phyloP scores from a whole-genome alignment of 1,140 invertebrate species.

The Homalodisca vitripennis region DNA sequence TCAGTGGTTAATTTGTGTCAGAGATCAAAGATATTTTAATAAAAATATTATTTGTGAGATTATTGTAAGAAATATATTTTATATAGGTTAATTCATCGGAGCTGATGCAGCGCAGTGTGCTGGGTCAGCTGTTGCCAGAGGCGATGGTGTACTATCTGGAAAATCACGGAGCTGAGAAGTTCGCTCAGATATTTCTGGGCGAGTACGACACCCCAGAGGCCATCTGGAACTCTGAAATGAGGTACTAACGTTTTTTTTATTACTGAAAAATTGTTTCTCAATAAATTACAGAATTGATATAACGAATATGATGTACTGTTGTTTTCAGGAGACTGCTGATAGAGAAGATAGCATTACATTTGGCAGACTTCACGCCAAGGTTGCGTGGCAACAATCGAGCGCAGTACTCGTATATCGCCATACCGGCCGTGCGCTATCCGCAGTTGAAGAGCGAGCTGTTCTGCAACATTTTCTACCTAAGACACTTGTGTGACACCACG shows the following conservation, averaged over 20 bases:
- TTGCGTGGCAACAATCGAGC: constrained; percentile 92
- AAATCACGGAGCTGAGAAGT: constrained; percentile 97
- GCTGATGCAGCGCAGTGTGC: constrained; percentile 82
- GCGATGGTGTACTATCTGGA: constrained; percentile 99
- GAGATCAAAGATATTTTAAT: too few relatives aligned
- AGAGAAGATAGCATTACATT: constrained; percentile 93
- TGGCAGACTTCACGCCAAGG: constrained; percentile 95
- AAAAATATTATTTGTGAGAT: too few relatives aligned
- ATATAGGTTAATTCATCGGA: constrained; percentile 62
- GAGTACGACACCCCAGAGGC: constrained; percentile 99
- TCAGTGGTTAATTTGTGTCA: too few relatives aligned
- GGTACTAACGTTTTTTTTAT: too few relatives aligned
- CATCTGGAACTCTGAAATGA: constrained; percentile 92
- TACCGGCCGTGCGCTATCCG: constrained; percentile 93
- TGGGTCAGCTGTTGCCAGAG: constrained; percentile 94
- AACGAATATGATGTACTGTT: constrained; percentile 5
- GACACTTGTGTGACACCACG: constrained; percentile 91
- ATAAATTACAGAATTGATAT: too few relatives aligned
- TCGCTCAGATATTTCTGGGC: constrained; percentile 97
- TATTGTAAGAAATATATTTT: too few relatives aligned
- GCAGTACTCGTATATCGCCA: constrained; percentile 95
- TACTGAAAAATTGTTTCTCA: too few relatives aligned
- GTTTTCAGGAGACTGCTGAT: constrained; percentile 81
- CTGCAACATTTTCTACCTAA: constrained; percentile 97
- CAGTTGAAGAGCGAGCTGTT: constrained; percentile 96